These are phyloP conservation scores for Apistogramma diplotaenia DNA, from an alignment of 2,113 vertebrate species.

Conservation along the genomic window DNA sequence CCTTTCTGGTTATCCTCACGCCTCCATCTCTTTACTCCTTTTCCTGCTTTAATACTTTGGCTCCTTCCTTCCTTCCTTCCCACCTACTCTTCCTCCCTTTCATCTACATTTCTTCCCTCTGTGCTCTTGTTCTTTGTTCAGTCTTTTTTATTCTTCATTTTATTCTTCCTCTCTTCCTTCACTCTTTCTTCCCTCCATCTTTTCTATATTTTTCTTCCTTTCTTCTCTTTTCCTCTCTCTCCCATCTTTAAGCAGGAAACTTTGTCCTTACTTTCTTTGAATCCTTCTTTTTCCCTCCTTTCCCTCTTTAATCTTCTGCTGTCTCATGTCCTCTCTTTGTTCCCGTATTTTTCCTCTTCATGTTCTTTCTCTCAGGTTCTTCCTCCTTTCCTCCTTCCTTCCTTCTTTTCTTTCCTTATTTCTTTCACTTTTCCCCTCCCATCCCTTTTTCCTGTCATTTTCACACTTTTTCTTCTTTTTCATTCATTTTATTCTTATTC, in stretches of 20 bases:
- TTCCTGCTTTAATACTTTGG: too few species aligned
- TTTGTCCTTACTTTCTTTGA: not conserved
- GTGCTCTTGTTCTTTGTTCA: not conserved
- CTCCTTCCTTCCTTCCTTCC: too few species aligned
- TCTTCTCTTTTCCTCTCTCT: not conserved
- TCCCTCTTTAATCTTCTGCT: not conserved
- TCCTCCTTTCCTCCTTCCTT: too few species aligned
- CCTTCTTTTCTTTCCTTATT: not conserved
- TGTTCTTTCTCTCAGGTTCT: not conserved
- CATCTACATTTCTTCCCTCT: not conserved
- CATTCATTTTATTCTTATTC: not conserved
- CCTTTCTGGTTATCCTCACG: rapidly evolving
- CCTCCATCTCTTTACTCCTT: not conserved
- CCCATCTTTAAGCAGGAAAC: rapidly evolving
- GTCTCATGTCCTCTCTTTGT: not conserved
- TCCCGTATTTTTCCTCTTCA: not conserved
- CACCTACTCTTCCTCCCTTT: too few species aligned
- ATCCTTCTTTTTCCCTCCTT: not conserved
- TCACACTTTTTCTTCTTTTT: not conserved
- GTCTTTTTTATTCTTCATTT: not conserved
- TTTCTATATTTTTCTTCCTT: not conserved
- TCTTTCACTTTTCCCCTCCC: not conserved
- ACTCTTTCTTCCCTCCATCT: rapidly evolving
- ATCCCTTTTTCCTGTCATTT: not conserved
- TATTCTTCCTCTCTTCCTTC: not conserved